Evolutionary conservation across 2,888 invertebrate species (phyloP).

Genomic region (Scaptomyza caliginosa): DNA sequence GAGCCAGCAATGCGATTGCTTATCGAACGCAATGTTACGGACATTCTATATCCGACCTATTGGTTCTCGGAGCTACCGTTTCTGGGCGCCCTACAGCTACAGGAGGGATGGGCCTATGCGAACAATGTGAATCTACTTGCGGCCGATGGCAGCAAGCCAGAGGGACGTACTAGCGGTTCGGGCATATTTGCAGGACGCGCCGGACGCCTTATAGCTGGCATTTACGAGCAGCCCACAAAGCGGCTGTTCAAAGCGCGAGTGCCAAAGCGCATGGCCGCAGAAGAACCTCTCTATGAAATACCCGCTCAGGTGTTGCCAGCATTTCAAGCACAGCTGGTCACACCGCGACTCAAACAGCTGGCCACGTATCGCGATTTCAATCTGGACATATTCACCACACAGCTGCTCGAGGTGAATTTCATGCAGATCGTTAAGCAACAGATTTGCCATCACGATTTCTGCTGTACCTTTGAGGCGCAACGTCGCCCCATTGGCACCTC

Average conservation of each 20-base stretch:
- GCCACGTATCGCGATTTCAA: constrained; percentile 74
- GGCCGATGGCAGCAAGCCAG: constrained; percentile 86
- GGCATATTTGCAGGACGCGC: constrained; percentile 86
- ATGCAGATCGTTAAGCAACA: constrained; percentile 5
- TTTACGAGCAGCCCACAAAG: constrained; percentile 57
- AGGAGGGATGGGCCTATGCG: constrained; percentile 87
- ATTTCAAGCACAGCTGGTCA: constrained; percentile 57
- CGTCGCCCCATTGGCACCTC: constrained; percentile 27
- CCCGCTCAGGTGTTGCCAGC: constrained; percentile 35
- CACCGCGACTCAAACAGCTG: constrained; percentile 57
- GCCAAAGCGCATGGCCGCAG: constrained; percentile 56
- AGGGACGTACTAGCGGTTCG: constrained; percentile 85
- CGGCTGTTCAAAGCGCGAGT: constrained; percentile 71
- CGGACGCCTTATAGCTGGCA: constrained; percentile 76
- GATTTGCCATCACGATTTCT: constrained; percentile 63
- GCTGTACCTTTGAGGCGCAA: constrained; percentile 80
- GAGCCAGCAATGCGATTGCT: constrained; percentile 86
- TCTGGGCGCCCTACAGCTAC: constrained; percentile 85
- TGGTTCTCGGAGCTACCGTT: constrained; percentile 94
- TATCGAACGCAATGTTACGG: constrained; percentile 68
- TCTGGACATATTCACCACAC: constrained; percentile 70
- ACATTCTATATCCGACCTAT: constrained; percentile 86
- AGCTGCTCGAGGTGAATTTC: constrained; percentile 52
- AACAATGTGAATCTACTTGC: constrained; percentile 86
- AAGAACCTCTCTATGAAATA: constrained; percentile 7